Percentiles rank a stretch among this genome's conserved stretches.
phyloP scores from a whole-genome alignment of 1,140 invertebrate genomes.

The Eufriesea mexicana region DNA sequence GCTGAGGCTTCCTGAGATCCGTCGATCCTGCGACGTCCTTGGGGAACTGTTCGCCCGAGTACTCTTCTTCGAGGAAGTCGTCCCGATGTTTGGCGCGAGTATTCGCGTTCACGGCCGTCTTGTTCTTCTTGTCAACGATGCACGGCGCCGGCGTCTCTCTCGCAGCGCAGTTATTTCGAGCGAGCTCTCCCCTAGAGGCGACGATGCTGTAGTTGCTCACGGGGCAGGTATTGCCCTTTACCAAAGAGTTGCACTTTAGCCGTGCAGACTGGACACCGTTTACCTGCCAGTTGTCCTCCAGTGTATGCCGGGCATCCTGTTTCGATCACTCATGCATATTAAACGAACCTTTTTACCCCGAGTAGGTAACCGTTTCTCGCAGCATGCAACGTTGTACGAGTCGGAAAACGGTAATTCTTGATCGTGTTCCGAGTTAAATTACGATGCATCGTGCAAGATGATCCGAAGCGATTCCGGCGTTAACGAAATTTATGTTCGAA shows the following conservation, averaged over 20 bases:
- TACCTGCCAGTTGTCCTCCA: constrained; percentile 63
- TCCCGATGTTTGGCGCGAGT: constrained; percentile 49
- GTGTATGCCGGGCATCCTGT: constrained; percentile 68
- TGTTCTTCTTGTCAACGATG: constrained; percentile 44
- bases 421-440: no score
- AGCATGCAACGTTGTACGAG: not conserved
- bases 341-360: not conserved
- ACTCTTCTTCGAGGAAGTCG: constrained; percentile 32
- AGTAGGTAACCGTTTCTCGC: not conserved
- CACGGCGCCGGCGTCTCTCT: constrained; percentile 65
- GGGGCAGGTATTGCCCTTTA: constrained; percentile 42
- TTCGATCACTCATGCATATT: not conserved
- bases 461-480: no score
- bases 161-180: constrained; percentile 72
- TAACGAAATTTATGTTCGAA: no score
- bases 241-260: constrained; percentile 33
- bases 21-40: constrained; percentile 25
- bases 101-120: constrained; percentile 52
- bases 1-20: constrained; percentile 11
- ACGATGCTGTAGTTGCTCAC: constrained; percentile 73
- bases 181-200: constrained; percentile 74
- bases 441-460: no score
- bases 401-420: no score
- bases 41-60: not conserved
- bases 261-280: constrained; percentile 39